Evolutionary conservation across 2,888 invertebrate genomes (phyloP).

Genomic region (Orchesellides sinensis): DNA sequence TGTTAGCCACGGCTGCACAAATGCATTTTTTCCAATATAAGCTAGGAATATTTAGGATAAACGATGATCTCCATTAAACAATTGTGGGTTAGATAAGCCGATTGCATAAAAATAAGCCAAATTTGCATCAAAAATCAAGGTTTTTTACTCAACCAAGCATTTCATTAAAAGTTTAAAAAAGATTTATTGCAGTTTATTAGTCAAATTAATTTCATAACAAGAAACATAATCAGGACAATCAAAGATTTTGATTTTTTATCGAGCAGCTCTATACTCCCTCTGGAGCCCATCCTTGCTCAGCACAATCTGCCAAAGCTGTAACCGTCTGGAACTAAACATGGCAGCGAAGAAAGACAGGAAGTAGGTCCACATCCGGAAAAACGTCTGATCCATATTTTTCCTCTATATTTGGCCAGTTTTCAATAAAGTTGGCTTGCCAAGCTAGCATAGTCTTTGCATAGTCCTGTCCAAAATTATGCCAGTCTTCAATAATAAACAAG

Average conservation of each 20-base stretch:
- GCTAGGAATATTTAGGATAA: no score
- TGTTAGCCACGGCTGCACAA: no score
- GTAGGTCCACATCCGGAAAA: conserved; percentile 68
- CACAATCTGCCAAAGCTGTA: conserved; percentile 70
- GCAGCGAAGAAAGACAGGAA: conserved; percentile 61
- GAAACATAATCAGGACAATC: no score
- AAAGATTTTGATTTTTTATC: background rate
- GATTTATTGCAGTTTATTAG: no score
- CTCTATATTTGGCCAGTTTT: conserved; percentile 37
- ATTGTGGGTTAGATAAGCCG: no score
- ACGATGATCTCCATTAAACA: no score
- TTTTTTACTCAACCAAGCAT: no score
- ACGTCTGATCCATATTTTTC: conserved; percentile 47
- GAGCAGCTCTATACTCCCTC: conserved; percentile 64
- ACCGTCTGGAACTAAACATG: conserved; percentile 47
- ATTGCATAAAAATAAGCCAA: no score
- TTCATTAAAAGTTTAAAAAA: no score
- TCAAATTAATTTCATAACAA: no score
- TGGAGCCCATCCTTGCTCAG: conserved; percentile 64
- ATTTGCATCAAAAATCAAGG: no score
- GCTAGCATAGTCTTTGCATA: conserved; percentile 47
- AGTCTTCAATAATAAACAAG: conserved; percentile 56
- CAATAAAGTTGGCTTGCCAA: conserved; percentile 54
- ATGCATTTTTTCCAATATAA: no score
- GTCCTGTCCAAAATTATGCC: conserved; percentile 53